These are phyloP conservation scores for Troilus luridus DNA, from an alignment of 2,888 invertebrate genomes.

Conservation along the genomic window DNA sequence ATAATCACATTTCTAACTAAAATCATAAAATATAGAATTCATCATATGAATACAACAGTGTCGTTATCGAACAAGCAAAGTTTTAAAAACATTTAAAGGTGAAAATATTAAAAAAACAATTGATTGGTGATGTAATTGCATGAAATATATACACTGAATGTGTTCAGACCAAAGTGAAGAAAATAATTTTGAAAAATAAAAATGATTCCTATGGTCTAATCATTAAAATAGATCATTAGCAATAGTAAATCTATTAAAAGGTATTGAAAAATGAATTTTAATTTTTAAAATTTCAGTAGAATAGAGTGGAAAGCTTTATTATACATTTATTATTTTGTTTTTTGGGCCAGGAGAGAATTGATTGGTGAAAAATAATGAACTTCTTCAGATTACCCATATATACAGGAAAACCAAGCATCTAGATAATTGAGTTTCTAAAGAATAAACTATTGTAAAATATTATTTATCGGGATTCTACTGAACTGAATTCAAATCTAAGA, in stretches of 20 bases:
- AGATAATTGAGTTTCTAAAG: no score
- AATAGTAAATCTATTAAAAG: background rate
- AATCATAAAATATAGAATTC: background rate
- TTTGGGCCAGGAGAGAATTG: no score
- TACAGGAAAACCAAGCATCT: no score
- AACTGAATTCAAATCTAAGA: background rate
- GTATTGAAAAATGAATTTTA: background rate
- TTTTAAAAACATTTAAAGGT: background rate
- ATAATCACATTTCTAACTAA: background rate
- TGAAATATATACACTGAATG: background rate
- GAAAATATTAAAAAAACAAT: background rate
- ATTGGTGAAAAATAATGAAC: no score
- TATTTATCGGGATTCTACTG: background rate
- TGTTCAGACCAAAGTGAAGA: background rate
- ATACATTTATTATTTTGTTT: no score
- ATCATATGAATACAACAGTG: background rate
- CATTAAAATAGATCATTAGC: background rate
- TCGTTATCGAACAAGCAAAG: background rate
- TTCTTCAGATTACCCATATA: no score
- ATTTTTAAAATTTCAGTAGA: background rate
- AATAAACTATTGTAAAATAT: no score
- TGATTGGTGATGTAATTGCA: background rate
- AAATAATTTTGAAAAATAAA: background rate
- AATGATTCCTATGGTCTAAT: background rate
- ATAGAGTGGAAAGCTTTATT: background rate